Base-by-base conservation (phyloP, 2,797 vertebrate genomes). In the Phoxinus dragarum region DNA sequence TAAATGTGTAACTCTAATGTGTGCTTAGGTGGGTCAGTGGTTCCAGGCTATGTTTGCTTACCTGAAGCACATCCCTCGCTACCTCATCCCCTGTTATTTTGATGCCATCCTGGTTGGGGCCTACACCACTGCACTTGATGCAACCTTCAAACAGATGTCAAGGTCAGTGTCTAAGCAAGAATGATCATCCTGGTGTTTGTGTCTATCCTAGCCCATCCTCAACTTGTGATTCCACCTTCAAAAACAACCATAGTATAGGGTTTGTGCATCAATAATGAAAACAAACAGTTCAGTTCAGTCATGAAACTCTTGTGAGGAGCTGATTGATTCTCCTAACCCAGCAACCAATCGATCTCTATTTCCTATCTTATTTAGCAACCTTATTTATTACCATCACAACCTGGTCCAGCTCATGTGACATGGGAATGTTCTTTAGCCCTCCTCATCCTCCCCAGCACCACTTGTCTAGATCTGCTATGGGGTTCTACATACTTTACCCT, bases 61-160 rank as follows among this genome's bases (percentile, higher is more conserved):
- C 93, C 89, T 99, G 84, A 98, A 98, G 90, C 96, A 97, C 92
- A 94, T 99, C 90, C 98, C 98, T 27, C 97, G 98, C 73, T 99
- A 99, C 85, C 97, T 99, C 86, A 96, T 99, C 88, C 98, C 98
- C 0, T 97, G 97, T 90, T 99, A 99, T 88, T 99, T 99, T 61
- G 98, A 99, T 84, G 98, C 98, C 85, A 96, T 99, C 85, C 90
- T 99, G 89, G 96, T 99, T 40, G 97, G 97, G 3, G 94, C 94
- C 3, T 99, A 98, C 88, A 97, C 96, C 77, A 97, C 96, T 0
- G 96, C 97, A 38, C 93, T 99, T 91, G 97, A 99, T 36, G 88
- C 92, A 1, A 92, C 94, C 0, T 96, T 94, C 94, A 96, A 92
- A 34, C 96, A 97, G 88, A 99, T 99, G 98, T 99, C 98, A 1